These are phyloP conservation scores for Osmoderma eremita DNA, from an alignment of 2,888 invertebrate genomes.

Conservation along the genomic window DNA sequence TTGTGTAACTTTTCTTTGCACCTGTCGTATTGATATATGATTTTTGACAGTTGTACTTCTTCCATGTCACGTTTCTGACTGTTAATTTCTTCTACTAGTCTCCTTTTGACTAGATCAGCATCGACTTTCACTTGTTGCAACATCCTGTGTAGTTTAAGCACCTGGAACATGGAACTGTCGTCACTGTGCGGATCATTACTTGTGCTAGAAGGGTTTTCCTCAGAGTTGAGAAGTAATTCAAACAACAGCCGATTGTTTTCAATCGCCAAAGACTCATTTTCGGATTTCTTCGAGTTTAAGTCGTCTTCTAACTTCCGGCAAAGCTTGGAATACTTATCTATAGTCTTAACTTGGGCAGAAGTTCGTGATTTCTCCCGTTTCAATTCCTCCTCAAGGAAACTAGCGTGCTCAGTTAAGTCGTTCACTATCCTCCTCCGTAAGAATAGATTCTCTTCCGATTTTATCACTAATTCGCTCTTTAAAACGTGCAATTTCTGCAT, in stretches of 20 bases:
- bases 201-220: neutral
- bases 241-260: conserved; percentile 6
- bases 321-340: conserved; percentile 5
- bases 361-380: neutral
- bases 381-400: conserved; percentile 12
- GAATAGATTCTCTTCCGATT: conserved; percentile 20
- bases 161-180: neutral
- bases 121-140: neutral
- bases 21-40: neutral
- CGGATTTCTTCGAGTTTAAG: neutral
- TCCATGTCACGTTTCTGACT: neutral
- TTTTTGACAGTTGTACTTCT: neutral
- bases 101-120: neutral
- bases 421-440: conserved; percentile 2
- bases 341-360: neutral
- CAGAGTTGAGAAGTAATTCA: neutral
- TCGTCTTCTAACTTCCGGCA: conserved; percentile 5
- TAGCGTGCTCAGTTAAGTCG: conserved; percentile 12
- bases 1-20: neutral
- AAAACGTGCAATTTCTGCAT: neutral
- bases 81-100: neutral
- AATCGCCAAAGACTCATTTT: neutral
- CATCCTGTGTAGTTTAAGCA: neutral
- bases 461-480: neutral
- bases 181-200: neutral